These are phyloP conservation scores for Brotula barbata DNA, from an alignment of 2,797 vertebrate species.

Conservation along the genomic window DNA sequence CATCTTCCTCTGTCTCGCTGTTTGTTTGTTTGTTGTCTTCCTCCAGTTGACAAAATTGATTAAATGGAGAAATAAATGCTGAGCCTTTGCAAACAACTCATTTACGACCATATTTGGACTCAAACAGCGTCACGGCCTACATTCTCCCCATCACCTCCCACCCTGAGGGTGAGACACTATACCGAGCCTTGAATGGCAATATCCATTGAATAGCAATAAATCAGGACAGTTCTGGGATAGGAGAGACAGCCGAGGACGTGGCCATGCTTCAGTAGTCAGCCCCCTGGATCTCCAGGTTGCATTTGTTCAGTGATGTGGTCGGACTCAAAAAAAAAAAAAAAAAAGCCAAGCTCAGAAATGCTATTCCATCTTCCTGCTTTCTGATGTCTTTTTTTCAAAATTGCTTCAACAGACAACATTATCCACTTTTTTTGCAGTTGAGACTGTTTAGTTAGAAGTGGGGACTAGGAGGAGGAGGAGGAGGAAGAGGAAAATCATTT, in stretches of 20 bases:
- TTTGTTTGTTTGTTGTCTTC: background rate
- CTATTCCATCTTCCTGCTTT: conserved; percentile 40
- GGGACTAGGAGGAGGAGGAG: too few relatives aligned
- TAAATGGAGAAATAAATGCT: conserved; percentile 1
- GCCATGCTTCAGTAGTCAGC: conserved; percentile 34
- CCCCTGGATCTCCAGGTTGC: conserved; percentile 48
- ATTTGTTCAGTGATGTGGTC: conserved; percentile 53
- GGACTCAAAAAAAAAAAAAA: background rate
- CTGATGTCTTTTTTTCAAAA: conserved; percentile 45
- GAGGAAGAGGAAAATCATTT: conserved; percentile 22
- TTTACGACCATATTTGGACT: conserved; percentile 7
- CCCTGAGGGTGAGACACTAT: conserved; percentile 5
- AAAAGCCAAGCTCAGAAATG: conserved; percentile 23
- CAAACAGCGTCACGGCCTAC: conserved; percentile 25
- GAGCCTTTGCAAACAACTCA: background rate
- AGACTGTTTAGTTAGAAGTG: conserved; percentile 28
- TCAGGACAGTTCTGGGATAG: conserved; percentile 28
- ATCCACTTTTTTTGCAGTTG: conserved; percentile 51
- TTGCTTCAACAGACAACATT: conserved; percentile 44
- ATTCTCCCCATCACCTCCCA: background rate
- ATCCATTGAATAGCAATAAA: conserved; percentile 35
- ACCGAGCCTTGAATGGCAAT: conserved; percentile 7
- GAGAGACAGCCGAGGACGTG: conserved; percentile 28
- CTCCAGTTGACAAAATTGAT: conserved; percentile 13
- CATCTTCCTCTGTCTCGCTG: background rate